Evolutionary conservation across 2,888 invertebrate genomes (phyloP), one percentile per base, ranked within the genome.

Genomic region (Tortrix viridana): DNA sequence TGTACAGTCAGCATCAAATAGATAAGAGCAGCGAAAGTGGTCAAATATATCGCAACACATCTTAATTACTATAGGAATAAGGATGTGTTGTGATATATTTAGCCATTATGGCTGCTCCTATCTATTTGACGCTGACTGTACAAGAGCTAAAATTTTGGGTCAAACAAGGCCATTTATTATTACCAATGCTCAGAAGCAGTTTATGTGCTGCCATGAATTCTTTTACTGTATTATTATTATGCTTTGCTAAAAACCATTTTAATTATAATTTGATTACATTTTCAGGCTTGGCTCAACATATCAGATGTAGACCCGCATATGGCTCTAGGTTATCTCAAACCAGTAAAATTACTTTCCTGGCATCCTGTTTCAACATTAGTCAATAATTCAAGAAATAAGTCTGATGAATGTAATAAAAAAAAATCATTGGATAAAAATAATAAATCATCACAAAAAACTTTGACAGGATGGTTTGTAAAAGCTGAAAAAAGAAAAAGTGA

Each of bases 311-410:
- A 91, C 23, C 81, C 92, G 59, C 84, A 82, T 55, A 90, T 86
- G 72, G 94, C 94, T 5, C 68, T 95, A n/a, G 72, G 84, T 9
- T 91, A 93, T 61, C 80, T 95, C 71, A 93, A 87, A 77, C 94
- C 93, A 32, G 85, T 92, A 0, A 86, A 87, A 9, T 69, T 87
- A 20, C 73, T 97, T 32, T 79, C 86, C 22, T 95, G 95, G 94
- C 94, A 97, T 81, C 93, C 94, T 60, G 96, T 97, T 0, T 94
- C 95, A 1, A 93, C 93, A 47, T 74, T 89, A 48, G 96, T 97
- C 0, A 96, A 96, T 75, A 96, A 95, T 78, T 94, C 95, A 0
- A 91, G 94, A 61, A 94, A 96, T 77, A 96, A 97, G 82, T 89
- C 89, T 26, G 75, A 81, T 0, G 85, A 93, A 62, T 95, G 95